These are phyloP conservation scores for Brachyrhaphis roseni DNA, from an alignment of 2,797 vertebrate species.

Conservation along the genomic window DNA sequence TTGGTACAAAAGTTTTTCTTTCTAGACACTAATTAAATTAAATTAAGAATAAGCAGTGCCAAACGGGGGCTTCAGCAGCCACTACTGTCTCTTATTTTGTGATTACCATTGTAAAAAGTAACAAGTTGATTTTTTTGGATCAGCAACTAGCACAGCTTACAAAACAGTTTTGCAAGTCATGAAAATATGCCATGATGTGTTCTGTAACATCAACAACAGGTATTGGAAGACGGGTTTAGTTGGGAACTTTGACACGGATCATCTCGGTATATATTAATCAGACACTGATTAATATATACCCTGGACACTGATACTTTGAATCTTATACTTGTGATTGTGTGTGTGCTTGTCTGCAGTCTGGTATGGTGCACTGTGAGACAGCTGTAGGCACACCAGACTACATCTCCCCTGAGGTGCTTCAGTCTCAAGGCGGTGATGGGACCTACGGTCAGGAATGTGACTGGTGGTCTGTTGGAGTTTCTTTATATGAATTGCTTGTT, in stretches of 20 bases:
- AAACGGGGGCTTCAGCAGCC: not conserved
- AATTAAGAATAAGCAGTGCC: not conserved
- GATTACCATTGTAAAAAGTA: not conserved
- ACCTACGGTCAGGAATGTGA: constrained; percentile 96
- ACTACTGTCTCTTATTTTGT: not conserved
- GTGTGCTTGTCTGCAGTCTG: constrained; percentile 80
- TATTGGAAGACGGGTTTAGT: not conserved
- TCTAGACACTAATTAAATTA: not conserved
- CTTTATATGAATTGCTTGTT: constrained; percentile 94
- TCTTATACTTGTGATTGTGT: constrained; percentile 4
- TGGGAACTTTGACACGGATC: not conserved
- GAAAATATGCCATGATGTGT: not conserved
- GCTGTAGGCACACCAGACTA: constrained; percentile 98
- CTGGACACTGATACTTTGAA: not conserved
- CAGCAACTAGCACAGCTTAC: not conserved
- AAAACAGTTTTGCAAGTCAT: not conserved
- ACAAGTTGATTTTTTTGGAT: not conserved
- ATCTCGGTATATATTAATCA: not conserved
- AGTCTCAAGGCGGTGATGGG: constrained; percentile 93
- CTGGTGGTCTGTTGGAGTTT: constrained; percentile 99
- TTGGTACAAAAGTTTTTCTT: not conserved
- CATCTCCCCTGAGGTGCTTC: constrained; percentile 96
- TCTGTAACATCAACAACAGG: not conserved
- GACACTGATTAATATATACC: too few species aligned
- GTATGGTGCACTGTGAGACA: constrained; percentile 96